These are phyloP conservation scores for Brachyptera putata DNA, from an alignment of 2,888 invertebrate genomes.

Conservation along the genomic window DNA sequence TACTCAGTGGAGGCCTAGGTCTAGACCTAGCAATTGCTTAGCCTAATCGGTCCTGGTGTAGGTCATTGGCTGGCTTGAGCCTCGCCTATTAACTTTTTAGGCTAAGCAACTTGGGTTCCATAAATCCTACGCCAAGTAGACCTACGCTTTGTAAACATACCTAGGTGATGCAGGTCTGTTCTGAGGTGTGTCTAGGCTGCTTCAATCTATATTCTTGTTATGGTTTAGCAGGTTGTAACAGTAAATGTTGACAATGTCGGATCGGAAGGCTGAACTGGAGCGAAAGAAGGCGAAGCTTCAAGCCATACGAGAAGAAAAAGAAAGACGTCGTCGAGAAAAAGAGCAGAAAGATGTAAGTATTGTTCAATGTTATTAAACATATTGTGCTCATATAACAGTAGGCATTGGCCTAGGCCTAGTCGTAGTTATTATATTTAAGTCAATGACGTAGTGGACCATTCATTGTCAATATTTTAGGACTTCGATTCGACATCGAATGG, in stretches of 20 bases:
- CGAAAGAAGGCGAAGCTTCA: constrained; percentile 88
- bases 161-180: no score
- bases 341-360: constrained; percentile 78
- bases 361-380: neutral
- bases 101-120: no score
- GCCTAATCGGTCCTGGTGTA: neutral
- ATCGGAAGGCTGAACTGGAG: constrained; percentile 88
- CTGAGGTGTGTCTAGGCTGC: no score
- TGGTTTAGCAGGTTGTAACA: neutral
- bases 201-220: no score
- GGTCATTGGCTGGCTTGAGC: neutral
- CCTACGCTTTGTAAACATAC: no score
- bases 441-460: no score
- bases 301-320: constrained; percentile 85
- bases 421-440: no score
- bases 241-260: constrained; percentile 59
- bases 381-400: no score
- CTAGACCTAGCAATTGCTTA: neutral
- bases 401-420: no score
- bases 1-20: neutral
- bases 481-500: neutral
- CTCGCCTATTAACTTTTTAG: no score
- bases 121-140: no score
- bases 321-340: constrained; percentile 76
- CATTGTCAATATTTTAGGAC: no score